Percentiles rank a stretch among this genome's conserved stretches.
Conservation (phyloP, 2,888 invertebrate species). For the Smittia sp. region DNA sequence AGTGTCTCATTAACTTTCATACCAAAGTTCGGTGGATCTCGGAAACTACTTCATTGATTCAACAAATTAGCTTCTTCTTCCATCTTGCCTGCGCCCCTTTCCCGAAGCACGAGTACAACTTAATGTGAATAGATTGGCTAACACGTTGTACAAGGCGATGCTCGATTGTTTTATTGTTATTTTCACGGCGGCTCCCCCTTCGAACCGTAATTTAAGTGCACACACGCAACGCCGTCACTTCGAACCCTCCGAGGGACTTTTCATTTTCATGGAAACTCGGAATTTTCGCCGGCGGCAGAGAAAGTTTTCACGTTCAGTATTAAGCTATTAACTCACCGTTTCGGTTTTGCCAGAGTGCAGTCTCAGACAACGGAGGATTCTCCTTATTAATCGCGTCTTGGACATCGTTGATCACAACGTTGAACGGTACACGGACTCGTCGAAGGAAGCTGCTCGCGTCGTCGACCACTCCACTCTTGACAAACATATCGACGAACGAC, state of each 20-base stretch:
- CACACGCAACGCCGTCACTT: neutral
- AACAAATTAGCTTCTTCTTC: neutral
- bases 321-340: conserved; percentile 57
- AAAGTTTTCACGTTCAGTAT: conserved; percentile 15
- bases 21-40: neutral
- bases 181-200: neutral
- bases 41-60: neutral
- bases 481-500: conserved; percentile 65
- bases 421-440: conserved; percentile 63
- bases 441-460: conserved; percentile 63
- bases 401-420: conserved; percentile 73
- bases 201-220: neutral
- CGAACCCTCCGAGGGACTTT: neutral
- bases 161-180: neutral
- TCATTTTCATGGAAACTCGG: conserved; percentile 24
- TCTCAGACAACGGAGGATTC: conserved; percentile 68
- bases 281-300: neutral
- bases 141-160: neutral
- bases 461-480: conserved; percentile 64
- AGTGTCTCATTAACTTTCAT: no score
- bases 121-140: neutral
- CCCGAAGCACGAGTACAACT: no score
- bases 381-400: conserved; percentile 76
- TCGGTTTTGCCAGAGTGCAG: conserved; percentile 66
- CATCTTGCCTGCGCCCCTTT: neutral